phyloP scores from a whole-genome alignment of 1,140 invertebrate genomes.

The Pseudomyrmex gracilis region DNA sequence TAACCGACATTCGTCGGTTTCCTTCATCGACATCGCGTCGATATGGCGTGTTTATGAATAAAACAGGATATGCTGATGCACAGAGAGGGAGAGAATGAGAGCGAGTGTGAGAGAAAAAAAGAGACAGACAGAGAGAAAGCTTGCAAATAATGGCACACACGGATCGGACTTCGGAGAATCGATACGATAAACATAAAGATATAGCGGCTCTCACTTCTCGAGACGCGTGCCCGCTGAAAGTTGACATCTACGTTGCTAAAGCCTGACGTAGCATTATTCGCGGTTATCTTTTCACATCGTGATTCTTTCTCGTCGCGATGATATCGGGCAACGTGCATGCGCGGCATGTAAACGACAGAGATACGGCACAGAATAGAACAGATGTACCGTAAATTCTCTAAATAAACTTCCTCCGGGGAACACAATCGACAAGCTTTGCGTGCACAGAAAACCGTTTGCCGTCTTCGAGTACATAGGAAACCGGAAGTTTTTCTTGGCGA shows the following conservation, averaged over 20 bases:
- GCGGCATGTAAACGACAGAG: slow-evolving; percentile 28
- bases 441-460: slow-evolving; percentile 42
- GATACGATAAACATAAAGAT: too few species aligned
- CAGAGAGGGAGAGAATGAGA: neutral
- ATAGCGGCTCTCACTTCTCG: too few species aligned
- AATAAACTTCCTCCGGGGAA: slow-evolving; percentile 55
- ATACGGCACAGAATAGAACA: slow-evolving; percentile 13
- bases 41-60: slow-evolving; percentile 17
- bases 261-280: neutral
- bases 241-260: neutral
- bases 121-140: neutral
- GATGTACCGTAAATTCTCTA: slow-evolving; percentile 40
- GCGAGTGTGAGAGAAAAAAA: too few species aligned
- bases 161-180: too few species aligned
- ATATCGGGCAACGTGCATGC: neutral
- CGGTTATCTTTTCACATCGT: slow-evolving; percentile 9
- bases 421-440: slow-evolving; percentile 51
- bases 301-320: slow-evolving; percentile 38
- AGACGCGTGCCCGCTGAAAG: slow-evolving; percentile 4
- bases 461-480: slow-evolving; percentile 51
- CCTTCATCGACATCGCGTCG: slow-evolving; percentile 28
- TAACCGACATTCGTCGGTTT: slow-evolving; percentile 17
- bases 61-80: slow-evolving; percentile 15
- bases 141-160: too few species aligned
- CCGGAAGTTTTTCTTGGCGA: slow-evolving; percentile 70